Conservation (phyloP, 2,113 vertebrate species). For the Cryptomyrus ogoouensis region DNA sequence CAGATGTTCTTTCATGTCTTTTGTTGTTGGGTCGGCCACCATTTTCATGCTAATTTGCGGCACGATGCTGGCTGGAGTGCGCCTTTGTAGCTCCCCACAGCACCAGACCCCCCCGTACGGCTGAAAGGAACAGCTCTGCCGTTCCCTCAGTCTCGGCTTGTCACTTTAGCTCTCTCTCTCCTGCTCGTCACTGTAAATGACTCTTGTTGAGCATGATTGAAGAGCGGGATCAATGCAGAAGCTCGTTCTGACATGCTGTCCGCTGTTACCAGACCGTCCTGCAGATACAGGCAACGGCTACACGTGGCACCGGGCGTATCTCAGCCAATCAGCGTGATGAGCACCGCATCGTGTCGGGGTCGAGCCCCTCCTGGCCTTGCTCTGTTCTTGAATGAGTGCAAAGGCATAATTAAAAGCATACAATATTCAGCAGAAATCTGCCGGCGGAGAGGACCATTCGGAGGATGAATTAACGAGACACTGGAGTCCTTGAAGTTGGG, state of each 20-base stretch:
- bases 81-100: not conserved
- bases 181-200: not conserved
- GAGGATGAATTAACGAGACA: not conserved
- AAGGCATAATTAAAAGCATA: conserved; percentile 7
- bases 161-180: not conserved
- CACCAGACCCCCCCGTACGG: not conserved
- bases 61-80: not conserved
- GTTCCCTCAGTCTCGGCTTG: not conserved
- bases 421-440: conserved; percentile 3
- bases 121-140: not conserved
- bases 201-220: not conserved
- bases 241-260: not conserved
- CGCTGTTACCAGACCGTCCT: not conserved
- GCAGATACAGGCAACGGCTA: not conserved
- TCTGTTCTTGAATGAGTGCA: not conserved
- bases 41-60: conserved; percentile 18
- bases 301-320: not conserved
- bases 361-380: not conserved
- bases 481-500: not conserved
- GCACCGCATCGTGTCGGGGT: not conserved
- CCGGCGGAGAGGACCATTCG: not conserved
- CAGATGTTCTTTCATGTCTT: conserved; percentile 19
- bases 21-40: not conserved
- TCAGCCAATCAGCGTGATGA: not conserved
- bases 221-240: not conserved